Percentiles rank a stretch among this genome's conserved stretches.
These are phyloP conservation scores for Callipepla californica DNA, from an alignment of 2,113 vertebrate species.

Conservation along the genomic window DNA sequence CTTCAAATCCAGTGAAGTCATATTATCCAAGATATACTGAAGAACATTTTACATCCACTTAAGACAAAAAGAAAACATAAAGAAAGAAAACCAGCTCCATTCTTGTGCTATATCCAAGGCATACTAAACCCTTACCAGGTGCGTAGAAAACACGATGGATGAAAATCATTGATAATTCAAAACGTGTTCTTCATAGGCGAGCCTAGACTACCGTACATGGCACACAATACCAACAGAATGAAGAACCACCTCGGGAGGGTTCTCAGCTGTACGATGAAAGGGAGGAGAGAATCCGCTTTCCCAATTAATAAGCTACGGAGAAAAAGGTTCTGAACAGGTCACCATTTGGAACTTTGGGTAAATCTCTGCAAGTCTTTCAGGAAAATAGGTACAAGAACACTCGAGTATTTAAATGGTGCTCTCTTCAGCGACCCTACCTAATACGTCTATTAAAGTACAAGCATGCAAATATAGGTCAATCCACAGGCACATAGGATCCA, in stretches of 20 bases:
- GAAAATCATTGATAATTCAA: slow-evolving; percentile 50
- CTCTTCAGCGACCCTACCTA: slow-evolving; percentile 79
- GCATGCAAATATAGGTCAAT: slow-evolving; percentile 85
- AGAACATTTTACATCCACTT: slow-evolving; percentile 58
- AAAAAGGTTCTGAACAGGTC: slow-evolving; percentile 76
- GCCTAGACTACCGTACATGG: slow-evolving; percentile 68
- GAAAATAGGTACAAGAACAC: slow-evolving; percentile 67
- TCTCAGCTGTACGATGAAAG: slow-evolving; percentile 38
- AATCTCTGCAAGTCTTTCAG: slow-evolving; percentile 61
- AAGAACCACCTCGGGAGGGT: slow-evolving; percentile 36
- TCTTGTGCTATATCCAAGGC: slow-evolving; percentile 65
- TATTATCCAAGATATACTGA: slow-evolving; percentile 64
- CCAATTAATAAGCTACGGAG: slow-evolving; percentile 55
- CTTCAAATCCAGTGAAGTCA: slow-evolving; percentile 54
- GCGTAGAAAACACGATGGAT: slow-evolving; percentile 56
- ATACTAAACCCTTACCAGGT: slow-evolving; percentile 59
- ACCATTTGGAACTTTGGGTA: slow-evolving; percentile 74
- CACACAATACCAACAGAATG: slow-evolving; percentile 62
- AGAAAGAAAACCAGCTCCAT: slow-evolving; percentile 66
- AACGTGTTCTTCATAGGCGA: slow-evolving; percentile 52
- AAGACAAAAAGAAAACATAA: slow-evolving; percentile 48
- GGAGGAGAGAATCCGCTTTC: slow-evolving; percentile 42
- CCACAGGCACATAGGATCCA: slow-evolving; percentile 86
- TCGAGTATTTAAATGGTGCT: slow-evolving; percentile 78
- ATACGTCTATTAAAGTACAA: slow-evolving; percentile 83